Evolutionary conservation across 2,797 vertebrate species (phyloP), one percentile per base, ranked within the genome.

Genomic region (Thunnus albacares): DNA sequence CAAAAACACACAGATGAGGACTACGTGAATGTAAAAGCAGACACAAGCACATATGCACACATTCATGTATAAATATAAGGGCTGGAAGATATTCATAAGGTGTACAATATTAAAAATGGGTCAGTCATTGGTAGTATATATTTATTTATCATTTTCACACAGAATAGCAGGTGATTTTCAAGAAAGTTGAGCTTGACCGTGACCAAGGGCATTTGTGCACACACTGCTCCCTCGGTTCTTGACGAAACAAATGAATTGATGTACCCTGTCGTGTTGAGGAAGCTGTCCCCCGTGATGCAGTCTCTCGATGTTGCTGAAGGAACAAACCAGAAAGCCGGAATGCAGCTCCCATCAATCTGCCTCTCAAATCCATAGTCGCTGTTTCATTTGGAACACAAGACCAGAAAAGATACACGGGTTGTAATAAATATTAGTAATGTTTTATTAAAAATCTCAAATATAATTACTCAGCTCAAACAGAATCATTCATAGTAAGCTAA

Each of bases 351-450:
- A 61, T 97, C 96, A 38, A 90, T 91, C 63, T 96, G 96, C 79
- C 97, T 96, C 89, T 98, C 97, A 59, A 97, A 98, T 17, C 97
- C 97, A 33, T 97, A 98, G 93, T 98, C 97, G 77, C 97, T 98
- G 90, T 92, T 87, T 81, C 20, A 68, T 69, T 47, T 35, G 12
- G 69, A 60, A 58, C 51, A 78, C 18, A 70, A 38, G 43, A 0
- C 53, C 12, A 80, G 4, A 79, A 61, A 64, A 77, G 24, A 77
- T 13, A 62, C 20, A 43, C 2, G 2, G 14, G 17, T 11, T 53
- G 14, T 77, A 68, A 76, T 20, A 2, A 26, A 57, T 72, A 58
- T 61, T 63, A 79, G 5, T 26, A 38, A 66, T 75, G 9, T 79
- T 61, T 80, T 56, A 66, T 77, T 81, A 52, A 62, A 53, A 82